A percentile compares a stretch with the other conserved stretches of the same genome.
phyloP scores from a whole-genome alignment of 64 coral and sea anemone genomes.

The Trachythela sp. region DNA sequence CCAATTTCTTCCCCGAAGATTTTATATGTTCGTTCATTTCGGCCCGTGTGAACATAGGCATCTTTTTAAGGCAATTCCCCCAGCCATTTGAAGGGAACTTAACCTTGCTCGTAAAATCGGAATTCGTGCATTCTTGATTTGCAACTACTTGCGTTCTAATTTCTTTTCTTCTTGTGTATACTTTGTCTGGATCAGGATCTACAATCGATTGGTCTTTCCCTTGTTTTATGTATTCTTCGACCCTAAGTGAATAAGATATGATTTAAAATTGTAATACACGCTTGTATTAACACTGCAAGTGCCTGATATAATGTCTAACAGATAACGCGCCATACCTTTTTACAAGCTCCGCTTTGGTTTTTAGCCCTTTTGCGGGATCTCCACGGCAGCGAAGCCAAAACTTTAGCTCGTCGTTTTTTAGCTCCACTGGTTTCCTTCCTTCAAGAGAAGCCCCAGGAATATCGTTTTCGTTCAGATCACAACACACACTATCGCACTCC shows the following conservation, averaged over 20 bases:
- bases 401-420: slow-evolving; percentile 18
- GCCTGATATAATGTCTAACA: too few relatives aligned
- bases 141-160: slow-evolving; percentile 22
- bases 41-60: neutral
- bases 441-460: slow-evolving; percentile 25
- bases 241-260: too few relatives aligned
- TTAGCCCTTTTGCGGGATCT: neutral
- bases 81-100: slow-evolving; percentile 22
- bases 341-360: slow-evolving; percentile 21
- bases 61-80: slow-evolving; percentile 15
- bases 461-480: neutral
- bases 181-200: slow-evolving; percentile 25
- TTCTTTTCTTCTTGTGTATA: slow-evolving; percentile 27
- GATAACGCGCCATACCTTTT: neutral
- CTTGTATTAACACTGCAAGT: neutral
- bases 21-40: neutral
- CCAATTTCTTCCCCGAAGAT: neutral
- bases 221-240: slow-evolving; percentile 51
- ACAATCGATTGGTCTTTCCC: slow-evolving; percentile 36
- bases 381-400: slow-evolving; percentile 1
- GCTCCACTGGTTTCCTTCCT: neutral
- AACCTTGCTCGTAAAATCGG: slow-evolving; percentile 17
- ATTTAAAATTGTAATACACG: slow-evolving; percentile 16
- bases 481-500: neutral
- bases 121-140: neutral